Conservation (phyloP, 2,113 vertebrate species). For the Apodemus speciosus region DNA sequence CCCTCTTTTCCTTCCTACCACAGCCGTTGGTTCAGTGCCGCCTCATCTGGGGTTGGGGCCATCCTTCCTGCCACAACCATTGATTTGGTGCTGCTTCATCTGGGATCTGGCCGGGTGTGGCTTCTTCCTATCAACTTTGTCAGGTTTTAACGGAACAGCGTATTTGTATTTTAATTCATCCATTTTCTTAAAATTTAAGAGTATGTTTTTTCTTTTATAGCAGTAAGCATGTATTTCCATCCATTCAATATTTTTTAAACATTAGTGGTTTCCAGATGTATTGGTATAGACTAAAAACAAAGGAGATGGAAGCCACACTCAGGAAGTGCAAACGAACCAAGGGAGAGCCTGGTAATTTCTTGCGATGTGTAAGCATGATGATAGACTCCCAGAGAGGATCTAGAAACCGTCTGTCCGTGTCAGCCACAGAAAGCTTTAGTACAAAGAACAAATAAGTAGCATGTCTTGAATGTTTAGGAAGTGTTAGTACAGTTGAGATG, state of each 20-base stretch:
- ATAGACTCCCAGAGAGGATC: not conserved
- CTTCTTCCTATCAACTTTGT: not conserved
- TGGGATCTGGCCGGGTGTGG: too few species aligned
- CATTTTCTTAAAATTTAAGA: constrained; percentile 1
- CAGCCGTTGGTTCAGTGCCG: not conserved
- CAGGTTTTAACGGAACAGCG: too few species aligned
- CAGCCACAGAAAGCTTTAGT: constrained; percentile 12
- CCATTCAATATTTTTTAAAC: constrained; percentile 40
- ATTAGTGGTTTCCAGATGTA: not conserved
- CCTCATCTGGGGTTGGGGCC: too few species aligned
- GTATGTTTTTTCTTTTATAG: not conserved
- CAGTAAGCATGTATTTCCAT: constrained; percentile 11
- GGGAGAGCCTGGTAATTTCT: not conserved
- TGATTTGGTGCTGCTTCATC: not conserved
- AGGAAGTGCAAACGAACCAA: constrained; percentile 23
- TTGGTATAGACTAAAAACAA: constrained; percentile 42
- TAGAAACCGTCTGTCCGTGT: constrained; percentile 20
- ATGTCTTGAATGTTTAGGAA: constrained; percentile 37
- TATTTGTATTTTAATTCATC: not conserved
- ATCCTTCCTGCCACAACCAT: too few species aligned
- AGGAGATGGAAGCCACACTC: not conserved
- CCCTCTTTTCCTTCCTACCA: not conserved
- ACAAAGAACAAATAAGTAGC: not conserved
- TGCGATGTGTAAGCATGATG: not conserved
- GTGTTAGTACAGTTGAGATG: not conserved